A percentile compares a stretch with the other conserved stretches of the same genome.
Evolutionary conservation across 2,888 invertebrate species (phyloP).

Genomic region (Spodoptera littoralis): DNA sequence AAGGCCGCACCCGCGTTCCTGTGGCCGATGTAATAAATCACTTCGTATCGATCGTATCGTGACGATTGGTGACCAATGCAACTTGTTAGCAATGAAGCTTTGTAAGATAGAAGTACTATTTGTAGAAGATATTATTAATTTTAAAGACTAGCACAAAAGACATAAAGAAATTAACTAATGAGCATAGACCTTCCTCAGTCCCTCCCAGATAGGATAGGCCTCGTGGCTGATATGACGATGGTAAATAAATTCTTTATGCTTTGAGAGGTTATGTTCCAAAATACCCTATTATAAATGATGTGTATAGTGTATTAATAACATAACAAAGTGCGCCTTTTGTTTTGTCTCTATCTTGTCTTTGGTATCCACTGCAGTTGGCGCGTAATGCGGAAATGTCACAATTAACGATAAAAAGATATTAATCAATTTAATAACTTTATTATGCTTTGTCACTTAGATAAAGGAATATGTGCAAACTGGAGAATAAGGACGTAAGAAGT

Average conservation of each 20-base stretch:
- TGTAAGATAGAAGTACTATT: slow-evolving; percentile 10
- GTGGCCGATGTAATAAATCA: slow-evolving; percentile 58
- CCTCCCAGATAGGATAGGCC: too few species aligned
- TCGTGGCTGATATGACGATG: too few species aligned
- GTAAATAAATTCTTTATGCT: too few species aligned
- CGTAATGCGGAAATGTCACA: slow-evolving; percentile 31
- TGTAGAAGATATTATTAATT: background rate
- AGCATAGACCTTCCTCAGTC: too few species aligned
- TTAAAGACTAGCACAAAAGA: too few species aligned
- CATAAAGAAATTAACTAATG: too few species aligned
- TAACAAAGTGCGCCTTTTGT: slow-evolving; percentile 14
- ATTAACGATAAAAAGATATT: slow-evolving; percentile 39
- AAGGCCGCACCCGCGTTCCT: slow-evolving; percentile 67
- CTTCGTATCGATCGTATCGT: slow-evolving; percentile 59
- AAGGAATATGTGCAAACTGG: background rate
- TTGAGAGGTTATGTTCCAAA: too few species aligned
- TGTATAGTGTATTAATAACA: too few species aligned
- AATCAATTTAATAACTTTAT: slow-evolving; percentile 24
- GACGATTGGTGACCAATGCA: slow-evolving; percentile 50
- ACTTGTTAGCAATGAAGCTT: slow-evolving; percentile 1
- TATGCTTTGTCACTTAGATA: slow-evolving; percentile 9
- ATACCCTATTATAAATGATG: too few species aligned
- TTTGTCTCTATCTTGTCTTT: background rate
- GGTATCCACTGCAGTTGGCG: background rate
- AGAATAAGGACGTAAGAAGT: too few species aligned